Base-by-base conservation (phyloP, 1,140 invertebrate genomes). In the Lepidostoma basale region DNA sequence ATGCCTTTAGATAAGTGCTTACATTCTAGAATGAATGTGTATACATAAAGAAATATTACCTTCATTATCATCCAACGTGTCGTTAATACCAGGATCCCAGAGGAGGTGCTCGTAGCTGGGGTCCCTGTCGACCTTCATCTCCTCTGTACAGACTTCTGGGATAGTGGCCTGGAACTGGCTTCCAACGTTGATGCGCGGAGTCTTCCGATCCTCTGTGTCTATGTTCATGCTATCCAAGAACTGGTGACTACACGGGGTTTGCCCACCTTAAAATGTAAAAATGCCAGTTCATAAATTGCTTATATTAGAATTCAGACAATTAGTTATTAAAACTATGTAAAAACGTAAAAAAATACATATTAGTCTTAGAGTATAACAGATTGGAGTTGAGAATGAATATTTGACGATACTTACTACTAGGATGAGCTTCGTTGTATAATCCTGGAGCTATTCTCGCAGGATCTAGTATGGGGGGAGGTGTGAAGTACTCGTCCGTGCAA, bases 401-500 rank as follows among this genome's bases (percentile, higher is more conserved):
- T n/a, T n/a, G n/a, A n/a, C n/a, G 9, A 49, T 25, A 63, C 63
- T 75, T 77, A 76, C 81, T 80, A 59, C 39, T 69, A 54, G 75
- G 75, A 44, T 73, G 74, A 10, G 81, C 75, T 73, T 85, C 85
- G 70, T 89, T 89, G 75, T 96, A 96, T 0, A 98, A 80, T 0
- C 96, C 96, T 0, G 91, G 87, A 3, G 94, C 94, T 74, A 89
- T 88, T 72, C 96, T 85, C 45, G 92, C 90, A 0, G 96, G 96
- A 76, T 93, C 93, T 10, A 98, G 80, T 74, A 98, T 95, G 0
- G 96, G 96, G 26, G 94, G 92, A 1, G 96, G 95, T 0, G 95
- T 98, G 76, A 95, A 97, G 47, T 88, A 88, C 6, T 88, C 84
- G 36, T 85, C 82, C 14, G 83, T 87, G 3, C 84, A 83, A 36